Percentiles rank a stretch among this genome's conserved stretches.
Conservation (phyloP, 1,140 invertebrate genomes). For the Danaus plexippus region DNA sequence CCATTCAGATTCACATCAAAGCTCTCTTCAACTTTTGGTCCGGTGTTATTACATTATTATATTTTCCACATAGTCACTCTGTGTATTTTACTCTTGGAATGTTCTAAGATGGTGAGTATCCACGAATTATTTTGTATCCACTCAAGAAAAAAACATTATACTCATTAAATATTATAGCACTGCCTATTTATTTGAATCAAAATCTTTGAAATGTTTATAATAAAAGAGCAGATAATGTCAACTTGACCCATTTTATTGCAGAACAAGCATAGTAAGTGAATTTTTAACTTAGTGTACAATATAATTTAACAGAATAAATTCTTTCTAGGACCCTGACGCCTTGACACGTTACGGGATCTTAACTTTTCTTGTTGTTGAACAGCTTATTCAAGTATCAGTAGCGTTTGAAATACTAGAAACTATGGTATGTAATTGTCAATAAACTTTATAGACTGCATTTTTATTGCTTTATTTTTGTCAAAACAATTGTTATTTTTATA, state of each 20-base stretch:
- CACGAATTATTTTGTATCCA: not conserved
- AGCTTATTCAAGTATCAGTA: slow-evolving; percentile 25
- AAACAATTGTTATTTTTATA: not conserved
- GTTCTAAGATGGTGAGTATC: slow-evolving; percentile 27
- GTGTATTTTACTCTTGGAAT: slow-evolving; percentile 27
- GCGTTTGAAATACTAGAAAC: slow-evolving; percentile 28
- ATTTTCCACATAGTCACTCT: slow-evolving; percentile 22
- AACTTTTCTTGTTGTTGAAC: slow-evolving; percentile 23
- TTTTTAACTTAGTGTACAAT: too few species aligned
- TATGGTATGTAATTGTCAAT: slow-evolving; percentile 3
- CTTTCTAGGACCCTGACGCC: not conserved
- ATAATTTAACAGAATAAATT: too few species aligned
- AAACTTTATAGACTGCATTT: too few species aligned
- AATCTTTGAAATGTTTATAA: too few species aligned
- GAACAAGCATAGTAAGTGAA: too few species aligned
- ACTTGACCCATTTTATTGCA: too few species aligned
- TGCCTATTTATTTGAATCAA: too few species aligned
- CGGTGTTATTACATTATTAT: slow-evolving; percentile 24
- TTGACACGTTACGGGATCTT: slow-evolving; percentile 22
- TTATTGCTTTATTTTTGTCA: too few species aligned
- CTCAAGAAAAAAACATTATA: too few species aligned
- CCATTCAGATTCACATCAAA: slow-evolving; percentile 16
- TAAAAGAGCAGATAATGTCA: too few species aligned
- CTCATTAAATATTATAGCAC: too few species aligned
- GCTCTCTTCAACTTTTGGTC: slow-evolving; percentile 23